Base-by-base conservation (phyloP, 2,113 vertebrate species). In the Glaucomys volans region DNA sequence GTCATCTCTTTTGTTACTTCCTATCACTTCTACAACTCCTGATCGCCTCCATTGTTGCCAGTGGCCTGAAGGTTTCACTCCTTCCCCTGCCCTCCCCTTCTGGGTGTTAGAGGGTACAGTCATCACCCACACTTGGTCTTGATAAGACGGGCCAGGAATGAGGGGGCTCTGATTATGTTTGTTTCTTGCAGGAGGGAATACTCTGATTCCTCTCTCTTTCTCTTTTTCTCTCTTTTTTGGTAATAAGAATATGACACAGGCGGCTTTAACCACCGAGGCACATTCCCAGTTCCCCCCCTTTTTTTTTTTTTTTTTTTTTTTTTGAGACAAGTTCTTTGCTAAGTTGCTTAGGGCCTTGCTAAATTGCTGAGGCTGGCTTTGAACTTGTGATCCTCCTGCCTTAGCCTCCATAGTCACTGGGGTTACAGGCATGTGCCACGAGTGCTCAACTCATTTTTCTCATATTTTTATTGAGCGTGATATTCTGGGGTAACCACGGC, bases 141-240 rank as follows among this genome's bases (percentile, higher is more conserved):
- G 97, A 99, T 99, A 96, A 99, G 98, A 97, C 99, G 99, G 0
- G 99, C 99, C 0, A 98, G 95, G 99, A 98, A 0, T 99, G 90
- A 75, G 14, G 14, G 42, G 47, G 0, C 75, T 67, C 54, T 57
- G n/a, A 95, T 77, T n/a, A 75, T 32, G 30, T 37, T 72, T 22
- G 26, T 42, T 57, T 88, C 90, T 59, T 72, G 4, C 14, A 54
- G 52, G 24, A 87, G 24, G 14, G 18, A 71, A 40, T 6, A 54
- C 4, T 75, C 54, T 20, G 17, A 47, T 57, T 88, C 9, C 44
- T 47, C 44, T 1, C 9, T 6, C 5, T 35, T 94, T 94, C 28
- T 66, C 64, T 32, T 30, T 32, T 30, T 28, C 64, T 5, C 26
- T 30, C 26, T 32, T 30, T 32, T 28, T 67, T 35, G 35, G 30